Percentiles rank a stretch among this genome's conserved stretches.
Evolutionary conservation across 2,797 vertebrate genomes (phyloP).

Genomic region (Philypnodon macrostomus): DNA sequence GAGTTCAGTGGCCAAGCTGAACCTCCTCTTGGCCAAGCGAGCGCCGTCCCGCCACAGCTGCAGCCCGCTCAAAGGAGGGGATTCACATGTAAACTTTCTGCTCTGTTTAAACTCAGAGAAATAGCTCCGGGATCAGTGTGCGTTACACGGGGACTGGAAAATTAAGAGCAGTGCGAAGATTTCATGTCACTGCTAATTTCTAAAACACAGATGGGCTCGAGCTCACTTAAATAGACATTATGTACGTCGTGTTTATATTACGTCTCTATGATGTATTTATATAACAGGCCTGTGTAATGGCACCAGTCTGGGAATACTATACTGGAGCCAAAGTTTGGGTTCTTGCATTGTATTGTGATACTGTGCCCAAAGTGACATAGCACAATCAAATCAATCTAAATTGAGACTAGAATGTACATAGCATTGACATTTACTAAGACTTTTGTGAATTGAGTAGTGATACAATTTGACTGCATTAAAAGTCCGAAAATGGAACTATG

Average conservation of each 20-base stretch:
- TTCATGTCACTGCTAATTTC: slow-evolving; percentile 53
- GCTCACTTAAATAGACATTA: slow-evolving; percentile 27
- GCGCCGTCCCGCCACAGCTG: slow-evolving; percentile 51
- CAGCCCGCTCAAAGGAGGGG: slow-evolving; percentile 25
- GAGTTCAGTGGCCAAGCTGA: slow-evolving; percentile 39
- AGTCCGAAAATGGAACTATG: too few species aligned
- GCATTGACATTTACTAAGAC: too few species aligned
- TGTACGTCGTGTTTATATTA: slow-evolving; percentile 9
- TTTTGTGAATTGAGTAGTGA: too few species aligned
- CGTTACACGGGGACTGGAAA: slow-evolving; percentile 62
- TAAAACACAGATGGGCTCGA: slow-evolving; percentile 62
- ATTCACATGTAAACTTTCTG: slow-evolving; percentile 60
- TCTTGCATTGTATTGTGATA: not conserved
- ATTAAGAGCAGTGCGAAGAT: slow-evolving; percentile 50
- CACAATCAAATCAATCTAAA: too few species aligned
- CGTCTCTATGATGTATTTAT: slow-evolving; percentile 10
- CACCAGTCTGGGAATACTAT: slow-evolving; percentile 6
- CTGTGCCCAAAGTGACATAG: not conserved
- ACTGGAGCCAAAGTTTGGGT: not conserved
- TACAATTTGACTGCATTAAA: too few species aligned
- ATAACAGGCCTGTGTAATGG: slow-evolving; percentile 7
- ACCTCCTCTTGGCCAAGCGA: slow-evolving; percentile 45
- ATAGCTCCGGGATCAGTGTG: slow-evolving; percentile 63
- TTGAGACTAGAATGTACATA: too few species aligned
- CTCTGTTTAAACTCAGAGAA: slow-evolving; percentile 65